phyloP scores from a whole-genome alignment of 2,888 invertebrate species.

The Synanthedon tipuliformis region DNA sequence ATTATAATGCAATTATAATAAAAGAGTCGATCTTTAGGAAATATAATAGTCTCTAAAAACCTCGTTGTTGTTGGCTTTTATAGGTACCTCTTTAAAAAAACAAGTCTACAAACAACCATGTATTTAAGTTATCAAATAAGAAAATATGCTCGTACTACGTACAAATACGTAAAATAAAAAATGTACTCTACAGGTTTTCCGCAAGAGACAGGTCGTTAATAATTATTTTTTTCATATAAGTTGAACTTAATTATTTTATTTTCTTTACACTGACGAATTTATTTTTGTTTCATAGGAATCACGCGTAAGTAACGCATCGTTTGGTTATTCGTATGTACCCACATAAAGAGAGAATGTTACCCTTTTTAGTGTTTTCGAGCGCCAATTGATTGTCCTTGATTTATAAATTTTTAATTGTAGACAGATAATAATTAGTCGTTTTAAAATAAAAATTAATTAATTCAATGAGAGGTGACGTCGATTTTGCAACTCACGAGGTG shows the following conservation, averaged over 20 bases:
- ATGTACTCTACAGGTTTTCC: no score
- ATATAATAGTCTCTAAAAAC: no score
- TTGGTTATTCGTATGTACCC: conserved; percentile 37
- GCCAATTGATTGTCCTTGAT: conserved; percentile 18
- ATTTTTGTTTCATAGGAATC: conserved; percentile 70
- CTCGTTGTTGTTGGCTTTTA: no score
- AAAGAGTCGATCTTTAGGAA: no score
- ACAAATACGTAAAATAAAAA: no score
- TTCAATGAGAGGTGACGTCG: background rate
- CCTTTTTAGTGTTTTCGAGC: conserved; percentile 39
- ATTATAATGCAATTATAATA: no score
- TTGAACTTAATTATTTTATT: background rate
- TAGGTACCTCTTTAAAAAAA: no score
- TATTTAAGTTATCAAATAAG: no score
- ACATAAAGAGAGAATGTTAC: conserved; percentile 41
- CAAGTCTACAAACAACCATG: no score
- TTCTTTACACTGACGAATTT: conserved; percentile 34
- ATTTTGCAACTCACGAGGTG: background rate
- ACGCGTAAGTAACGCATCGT: conserved; percentile 59
- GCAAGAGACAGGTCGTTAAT: background rate
- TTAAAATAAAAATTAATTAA: no score
- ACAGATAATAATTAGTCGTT: no score
- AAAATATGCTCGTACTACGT: no score
- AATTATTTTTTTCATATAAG: background rate
- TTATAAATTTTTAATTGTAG: background rate